Evolutionary conservation across 2,797 vertebrate species (phyloP).

Genomic region (Brotogeris chrysoptera): DNA sequence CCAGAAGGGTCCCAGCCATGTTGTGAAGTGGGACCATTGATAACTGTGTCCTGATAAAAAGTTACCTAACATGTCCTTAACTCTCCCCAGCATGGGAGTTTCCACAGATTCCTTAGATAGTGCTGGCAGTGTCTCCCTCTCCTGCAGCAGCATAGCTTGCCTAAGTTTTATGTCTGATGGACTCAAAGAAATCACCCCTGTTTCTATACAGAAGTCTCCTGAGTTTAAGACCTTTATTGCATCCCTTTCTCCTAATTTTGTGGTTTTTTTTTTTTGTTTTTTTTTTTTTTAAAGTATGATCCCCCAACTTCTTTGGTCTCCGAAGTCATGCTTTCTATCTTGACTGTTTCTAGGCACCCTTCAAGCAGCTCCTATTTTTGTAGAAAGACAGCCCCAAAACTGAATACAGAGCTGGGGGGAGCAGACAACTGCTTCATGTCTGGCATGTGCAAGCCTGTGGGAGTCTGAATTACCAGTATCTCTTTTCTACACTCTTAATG

Average conservation of each 20-base stretch:
- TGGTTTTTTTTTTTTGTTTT: too few species aligned
- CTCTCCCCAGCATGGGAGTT: background rate
- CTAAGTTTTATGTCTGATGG: background rate
- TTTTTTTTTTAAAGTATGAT: background rate
- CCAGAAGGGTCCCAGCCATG: background rate
- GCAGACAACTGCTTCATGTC: background rate
- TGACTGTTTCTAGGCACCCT: background rate
- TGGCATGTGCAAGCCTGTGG: background rate
- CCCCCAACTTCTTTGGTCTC: background rate
- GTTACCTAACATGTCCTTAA: background rate
- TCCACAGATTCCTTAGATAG: background rate
- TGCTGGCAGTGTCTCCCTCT: background rate
- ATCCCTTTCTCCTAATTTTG: background rate
- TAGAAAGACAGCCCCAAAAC: background rate
- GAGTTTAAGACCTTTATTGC: background rate
- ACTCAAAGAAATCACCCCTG: background rate
- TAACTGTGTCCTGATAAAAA: background rate
- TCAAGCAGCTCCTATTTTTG: background rate
- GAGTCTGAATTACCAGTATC: background rate
- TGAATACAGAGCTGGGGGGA: background rate
- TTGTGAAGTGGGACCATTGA: background rate
- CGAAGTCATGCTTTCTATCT: background rate
- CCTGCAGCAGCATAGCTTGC: background rate
- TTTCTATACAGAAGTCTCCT: background rate
- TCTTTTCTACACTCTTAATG: background rate